phyloP scores from a whole-genome alignment of 2,113 vertebrate genomes.

The Thalassoma bifasciatum region DNA sequence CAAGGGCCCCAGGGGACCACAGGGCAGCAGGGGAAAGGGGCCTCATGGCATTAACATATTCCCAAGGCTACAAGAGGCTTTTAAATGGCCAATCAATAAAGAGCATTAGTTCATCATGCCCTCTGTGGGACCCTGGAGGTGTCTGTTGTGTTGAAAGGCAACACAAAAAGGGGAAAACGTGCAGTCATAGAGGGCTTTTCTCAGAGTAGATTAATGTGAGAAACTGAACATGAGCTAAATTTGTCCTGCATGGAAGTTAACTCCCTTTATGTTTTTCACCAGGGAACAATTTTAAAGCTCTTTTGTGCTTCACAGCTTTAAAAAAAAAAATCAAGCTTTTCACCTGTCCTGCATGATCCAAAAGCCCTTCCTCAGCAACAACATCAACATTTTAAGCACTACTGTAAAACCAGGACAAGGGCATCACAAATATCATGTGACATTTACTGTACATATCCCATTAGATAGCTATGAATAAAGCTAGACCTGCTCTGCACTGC shows the following conservation, averaged over 20 bases:
- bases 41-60: slow-evolving; percentile 82
- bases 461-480: slow-evolving; percentile 70
- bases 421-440: slow-evolving; percentile 79
- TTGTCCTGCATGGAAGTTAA: slow-evolving; percentile 25
- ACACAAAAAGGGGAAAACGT: slow-evolving; percentile 39
- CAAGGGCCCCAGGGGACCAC: slow-evolving; percentile 71
- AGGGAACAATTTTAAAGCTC: neutral
- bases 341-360: slow-evolving; percentile 1
- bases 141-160: slow-evolving; percentile 62
- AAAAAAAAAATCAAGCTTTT: slow-evolving; percentile 13
- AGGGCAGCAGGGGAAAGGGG: slow-evolving; percentile 66
- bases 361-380: slow-evolving; percentile 30
- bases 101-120: slow-evolving; percentile 78
- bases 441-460: slow-evolving; percentile 79
- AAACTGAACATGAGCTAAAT: slow-evolving; percentile 43
- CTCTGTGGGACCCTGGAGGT: slow-evolving; percentile 73
- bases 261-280: slow-evolving; percentile 10
- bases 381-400: slow-evolving; percentile 65
- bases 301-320: neutral
- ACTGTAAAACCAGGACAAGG: slow-evolving; percentile 76
- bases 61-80: slow-evolving; percentile 82
- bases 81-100: slow-evolving; percentile 85
- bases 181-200: slow-evolving; percentile 55
- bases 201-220: slow-evolving; percentile 59
- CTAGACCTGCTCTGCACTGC: slow-evolving; percentile 52